These are phyloP conservation scores for Malurus melanocephalus DNA, from an alignment of 2,113 vertebrate genomes.

Conservation along the genomic window DNA sequence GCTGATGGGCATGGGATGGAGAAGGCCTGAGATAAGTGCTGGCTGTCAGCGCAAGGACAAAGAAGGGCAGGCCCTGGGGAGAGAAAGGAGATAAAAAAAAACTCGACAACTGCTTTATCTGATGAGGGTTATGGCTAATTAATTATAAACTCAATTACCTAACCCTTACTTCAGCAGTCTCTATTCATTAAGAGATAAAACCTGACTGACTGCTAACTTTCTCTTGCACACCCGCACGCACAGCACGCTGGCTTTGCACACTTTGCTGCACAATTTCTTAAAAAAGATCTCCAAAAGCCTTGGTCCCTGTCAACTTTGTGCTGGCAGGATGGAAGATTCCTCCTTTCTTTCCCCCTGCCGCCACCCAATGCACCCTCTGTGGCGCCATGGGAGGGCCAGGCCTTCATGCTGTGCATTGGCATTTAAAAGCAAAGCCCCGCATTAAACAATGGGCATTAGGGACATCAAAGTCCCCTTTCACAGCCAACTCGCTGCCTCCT, in stretches of 20 bases:
- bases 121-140: conserved; percentile 96
- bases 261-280: not conserved
- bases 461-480: not conserved
- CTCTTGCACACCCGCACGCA: conserved; percentile 1
- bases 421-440: conserved; percentile 31
- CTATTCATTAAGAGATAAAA: conserved; percentile 91
- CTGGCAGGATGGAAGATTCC: not conserved
- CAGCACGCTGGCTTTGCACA: not conserved
- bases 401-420: conserved; percentile 50
- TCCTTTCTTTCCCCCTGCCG: not conserved
- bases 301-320: not conserved
- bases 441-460: conserved; percentile 42
- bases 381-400: conserved; percentile 37
- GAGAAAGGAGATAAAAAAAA: conserved; percentile 77
- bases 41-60: conserved; percentile 86
- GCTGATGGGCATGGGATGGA: conserved; percentile 48
- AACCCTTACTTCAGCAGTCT: conserved; percentile 94
- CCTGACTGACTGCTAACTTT: conserved; percentile 79
- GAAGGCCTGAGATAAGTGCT: conserved; percentile 79
- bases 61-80: conserved; percentile 87
- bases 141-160: conserved; percentile 99
- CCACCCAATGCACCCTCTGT: conserved; percentile 29
- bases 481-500: not conserved
- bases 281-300: conserved; percentile 34
- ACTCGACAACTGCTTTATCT: conserved; percentile 87